phyloP scores from a whole-genome alignment of 2,113 vertebrate genomes.

The Eupsittula cactorum region DNA sequence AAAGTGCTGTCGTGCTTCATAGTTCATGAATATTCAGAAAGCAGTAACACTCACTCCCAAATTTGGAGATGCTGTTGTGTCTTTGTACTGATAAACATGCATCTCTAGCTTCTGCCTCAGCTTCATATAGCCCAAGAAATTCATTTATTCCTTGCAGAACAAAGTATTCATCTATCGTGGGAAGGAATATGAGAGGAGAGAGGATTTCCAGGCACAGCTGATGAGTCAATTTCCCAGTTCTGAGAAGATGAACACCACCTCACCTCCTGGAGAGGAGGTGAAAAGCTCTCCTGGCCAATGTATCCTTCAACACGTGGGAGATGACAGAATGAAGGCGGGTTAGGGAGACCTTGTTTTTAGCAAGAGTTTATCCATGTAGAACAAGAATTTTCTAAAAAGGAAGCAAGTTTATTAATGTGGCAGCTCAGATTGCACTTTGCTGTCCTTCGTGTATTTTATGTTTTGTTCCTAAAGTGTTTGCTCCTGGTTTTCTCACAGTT shows the following conservation, averaged over 20 bases:
- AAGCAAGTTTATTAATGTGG: rapidly evolving
- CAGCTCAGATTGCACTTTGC: not conserved
- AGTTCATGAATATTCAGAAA: not conserved
- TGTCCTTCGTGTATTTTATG: not conserved
- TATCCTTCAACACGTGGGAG: constrained; percentile 81
- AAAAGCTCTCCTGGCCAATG: constrained; percentile 85
- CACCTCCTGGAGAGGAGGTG: constrained; percentile 87
- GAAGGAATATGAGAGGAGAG: constrained; percentile 94
- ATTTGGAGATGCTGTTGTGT: too few species aligned
- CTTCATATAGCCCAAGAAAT: not conserved
- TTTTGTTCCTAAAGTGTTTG: not conserved
- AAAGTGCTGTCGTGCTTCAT: not conserved
- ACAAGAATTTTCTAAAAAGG: not conserved
- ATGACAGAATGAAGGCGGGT: too few species aligned
- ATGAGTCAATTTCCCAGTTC: constrained; percentile 94
- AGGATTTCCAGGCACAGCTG: constrained; percentile 94
- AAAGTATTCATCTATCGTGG: constrained; percentile 98
- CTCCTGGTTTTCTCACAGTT: not conserved
- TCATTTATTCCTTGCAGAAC: constrained; percentile 77
- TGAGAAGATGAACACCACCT: constrained; percentile 92
- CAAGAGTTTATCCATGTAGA: not conserved
- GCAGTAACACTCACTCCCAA: not conserved
- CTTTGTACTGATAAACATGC: not conserved
- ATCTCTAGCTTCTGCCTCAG: not conserved
- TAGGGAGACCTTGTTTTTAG: not conserved